Percentiles rank a stretch among this genome's conserved stretches.
Evolutionary conservation across 2,113 vertebrate genomes (phyloP).

Genomic region (Urocynchramus pylzowi): DNA sequence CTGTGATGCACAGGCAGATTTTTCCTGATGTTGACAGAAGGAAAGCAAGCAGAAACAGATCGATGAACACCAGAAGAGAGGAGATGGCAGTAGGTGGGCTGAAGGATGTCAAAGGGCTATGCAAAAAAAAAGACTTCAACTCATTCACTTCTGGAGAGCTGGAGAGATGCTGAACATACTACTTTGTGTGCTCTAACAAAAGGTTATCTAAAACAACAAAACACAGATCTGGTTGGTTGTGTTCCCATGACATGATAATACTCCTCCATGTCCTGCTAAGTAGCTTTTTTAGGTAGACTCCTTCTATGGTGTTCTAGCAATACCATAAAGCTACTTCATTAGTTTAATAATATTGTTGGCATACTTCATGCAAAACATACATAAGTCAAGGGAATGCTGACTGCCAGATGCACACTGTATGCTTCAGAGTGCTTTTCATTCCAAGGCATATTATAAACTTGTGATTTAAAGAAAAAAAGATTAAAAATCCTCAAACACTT

Average conservation of each 20-base stretch:
- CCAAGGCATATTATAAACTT: neutral
- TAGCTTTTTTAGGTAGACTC: neutral
- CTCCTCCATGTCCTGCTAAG: neutral
- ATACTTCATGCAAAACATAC: neutral
- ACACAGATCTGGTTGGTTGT: neutral
- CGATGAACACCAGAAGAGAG: neutral
- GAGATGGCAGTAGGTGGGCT: neutral
- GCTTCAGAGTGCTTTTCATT: neutral
- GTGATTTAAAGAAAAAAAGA: neutral
- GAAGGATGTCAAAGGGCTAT: neutral
- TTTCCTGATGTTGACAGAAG: neutral
- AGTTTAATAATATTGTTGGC: neutral
- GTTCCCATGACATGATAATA: neutral
- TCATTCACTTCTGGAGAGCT: neutral
- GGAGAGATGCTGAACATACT: neutral
- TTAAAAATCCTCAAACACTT: neutral
- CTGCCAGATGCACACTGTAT: neutral
- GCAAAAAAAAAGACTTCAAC: neutral
- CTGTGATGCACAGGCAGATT: fast-evolving
- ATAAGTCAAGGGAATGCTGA: neutral
- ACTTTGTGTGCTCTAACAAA: neutral
- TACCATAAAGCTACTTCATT: neutral
- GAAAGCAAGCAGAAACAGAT: neutral
- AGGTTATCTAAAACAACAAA: neutral
- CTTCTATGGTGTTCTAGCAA: neutral